phyloP scores from a whole-genome alignment of 2,888 invertebrate genomes.

The Panopea generosa region DNA sequence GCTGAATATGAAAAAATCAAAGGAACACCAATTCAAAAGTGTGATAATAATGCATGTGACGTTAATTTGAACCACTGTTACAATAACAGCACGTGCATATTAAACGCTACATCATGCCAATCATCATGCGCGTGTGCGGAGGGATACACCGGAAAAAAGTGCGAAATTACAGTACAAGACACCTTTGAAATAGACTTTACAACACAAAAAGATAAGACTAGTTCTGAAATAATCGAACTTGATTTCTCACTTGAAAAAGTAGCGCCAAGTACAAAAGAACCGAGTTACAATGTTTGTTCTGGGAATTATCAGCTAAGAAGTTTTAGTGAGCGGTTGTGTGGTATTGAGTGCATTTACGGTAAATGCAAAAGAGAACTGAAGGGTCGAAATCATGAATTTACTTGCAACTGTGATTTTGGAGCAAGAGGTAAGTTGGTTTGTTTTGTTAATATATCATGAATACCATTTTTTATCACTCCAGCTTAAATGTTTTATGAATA shows the following conservation, averaged over 20 bases:
- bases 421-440: conserved; percentile 28
- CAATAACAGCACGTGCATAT: conserved; percentile 24
- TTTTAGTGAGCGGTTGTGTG: conserved; percentile 20
- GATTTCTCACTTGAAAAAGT: not conserved
- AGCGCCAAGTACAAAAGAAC: not conserved
- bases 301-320: conserved; percentile 8
- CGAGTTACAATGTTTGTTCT: conserved; percentile 45
- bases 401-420: conserved; percentile 46
- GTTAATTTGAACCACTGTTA: conserved; percentile 3
- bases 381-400: conserved; percentile 25
- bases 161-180: conserved; percentile 5
- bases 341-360: conserved; percentile 34
- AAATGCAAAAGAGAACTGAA: conserved; percentile 28
- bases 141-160: conserved; percentile 22
- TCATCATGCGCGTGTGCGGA: conserved; percentile 29
- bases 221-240: not conserved
- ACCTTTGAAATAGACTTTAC: not conserved
- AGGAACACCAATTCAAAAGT: too few relatives aligned
- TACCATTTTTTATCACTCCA: not conserved
- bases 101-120: conserved; percentile 22
- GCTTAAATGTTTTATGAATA: too few relatives aligned
- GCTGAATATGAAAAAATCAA: too few relatives aligned
- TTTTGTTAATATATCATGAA: too few relatives aligned
- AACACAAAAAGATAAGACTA: not conserved
- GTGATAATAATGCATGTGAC: too few relatives aligned